Base-by-base conservation (phyloP, 2,888 invertebrate species). In the Eupithecia inturbata region DNA sequence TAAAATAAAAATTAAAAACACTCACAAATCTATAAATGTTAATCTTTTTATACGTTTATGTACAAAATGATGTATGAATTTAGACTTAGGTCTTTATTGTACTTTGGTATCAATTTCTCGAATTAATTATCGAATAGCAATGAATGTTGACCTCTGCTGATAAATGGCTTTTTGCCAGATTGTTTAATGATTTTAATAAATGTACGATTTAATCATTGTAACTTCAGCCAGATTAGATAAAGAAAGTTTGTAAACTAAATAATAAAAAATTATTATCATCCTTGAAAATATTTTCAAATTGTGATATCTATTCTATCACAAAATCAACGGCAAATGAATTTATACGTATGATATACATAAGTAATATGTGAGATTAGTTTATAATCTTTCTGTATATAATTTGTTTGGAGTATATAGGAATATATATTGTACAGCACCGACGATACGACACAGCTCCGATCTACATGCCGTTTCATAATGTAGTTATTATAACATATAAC, bases 401-500 rank as follows among this genome's bases (percentile, higher is more conserved):
- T 64, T n/a, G 9, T 19, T 33, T 64, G 36, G 31, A 64, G 63
- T 64, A 64, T 57, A 57, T 26, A 26, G 26, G 3, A 26, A 14
- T 36, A 33, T 31, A 10, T 63, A 63, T 22, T n/a, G 57, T 69
- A 53, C 49, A 69, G 73, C 76, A 75, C 64, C 78, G 81, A 82
- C 81, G 77, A 75, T 77, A 80, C 85, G 86, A 81, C 81, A 74
- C 80, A 72, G 78, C 77, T 70, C 80, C 82, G 81, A 80, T 79
- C 77, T 84, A 84, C 88, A 85, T 85, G 87, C 88, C 84, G 87
- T 89, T 89, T 88, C 75, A 45, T 88, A 89, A 85, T 89, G 90
- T 92, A 92, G 91, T 89, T 89, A 91, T 91, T 87, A 91, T 88
- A 91, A 87, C 90, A 91, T 91, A 90, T 90, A 89, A 57, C 57